phyloP scores from a whole-genome alignment of 2,888 invertebrate genomes.

The Heteromurus nitidus region DNA sequence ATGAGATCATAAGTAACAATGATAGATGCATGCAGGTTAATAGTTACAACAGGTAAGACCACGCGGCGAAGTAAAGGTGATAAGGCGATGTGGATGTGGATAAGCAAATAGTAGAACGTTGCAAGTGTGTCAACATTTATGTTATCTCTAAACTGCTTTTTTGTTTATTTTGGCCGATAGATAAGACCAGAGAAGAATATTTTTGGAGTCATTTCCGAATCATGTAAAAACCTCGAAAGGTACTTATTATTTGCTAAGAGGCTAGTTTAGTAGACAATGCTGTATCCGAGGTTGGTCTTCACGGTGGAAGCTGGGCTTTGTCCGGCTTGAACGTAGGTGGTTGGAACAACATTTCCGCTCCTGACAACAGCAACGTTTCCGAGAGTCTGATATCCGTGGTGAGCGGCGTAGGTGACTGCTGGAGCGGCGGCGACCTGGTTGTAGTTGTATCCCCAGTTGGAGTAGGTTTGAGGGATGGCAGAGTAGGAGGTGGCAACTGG shows the following conservation, averaged over 20 bases:
- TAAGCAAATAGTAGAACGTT: too few species aligned
- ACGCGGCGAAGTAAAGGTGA: too few species aligned
- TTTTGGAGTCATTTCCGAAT: neutral
- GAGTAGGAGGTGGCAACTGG: slow-evolving; percentile 46
- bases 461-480: neutral
- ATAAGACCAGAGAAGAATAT: too few species aligned
- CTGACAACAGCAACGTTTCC: slow-evolving; percentile 52
- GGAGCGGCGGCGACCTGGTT: slow-evolving; percentile 27
- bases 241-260: neutral
- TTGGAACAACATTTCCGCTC: slow-evolving; percentile 41
- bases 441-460: slow-evolving; percentile 5
- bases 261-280: neutral
- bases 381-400: neutral
- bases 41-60: too few species aligned
- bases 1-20: too few species aligned
- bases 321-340: slow-evolving; percentile 23
- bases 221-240: neutral
- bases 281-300: slow-evolving; percentile 50
- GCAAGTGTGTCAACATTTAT: too few species aligned
- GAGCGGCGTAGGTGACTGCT: slow-evolving; percentile 20
- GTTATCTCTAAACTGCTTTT: too few species aligned
- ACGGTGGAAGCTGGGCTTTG: slow-evolving; percentile 68
- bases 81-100: too few species aligned
- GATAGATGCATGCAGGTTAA: too few species aligned
- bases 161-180: too few species aligned